These are phyloP conservation scores for Wasmannia auropunctata DNA, from an alignment of 1,140 invertebrate genomes.

Conservation along the genomic window DNA sequence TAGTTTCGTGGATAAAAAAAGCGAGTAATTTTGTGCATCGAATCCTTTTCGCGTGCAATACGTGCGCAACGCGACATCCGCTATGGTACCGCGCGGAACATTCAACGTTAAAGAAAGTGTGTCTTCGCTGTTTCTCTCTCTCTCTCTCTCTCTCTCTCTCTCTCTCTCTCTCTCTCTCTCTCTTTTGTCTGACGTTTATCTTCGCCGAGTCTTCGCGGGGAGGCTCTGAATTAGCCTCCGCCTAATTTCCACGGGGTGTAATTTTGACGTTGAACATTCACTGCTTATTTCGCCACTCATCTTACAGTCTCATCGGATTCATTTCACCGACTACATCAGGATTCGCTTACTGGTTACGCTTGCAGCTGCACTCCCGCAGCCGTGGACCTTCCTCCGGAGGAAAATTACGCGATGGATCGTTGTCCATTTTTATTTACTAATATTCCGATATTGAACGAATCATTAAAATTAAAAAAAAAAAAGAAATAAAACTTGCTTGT, in stretches of 20 bases:
- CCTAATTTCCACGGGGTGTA: constrained; percentile 62
- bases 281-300: constrained; percentile 18
- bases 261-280: constrained; percentile 46
- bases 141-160: too few relatives aligned
- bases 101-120: neutral
- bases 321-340: neutral
- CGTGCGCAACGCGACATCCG: neutral
- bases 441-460: neutral
- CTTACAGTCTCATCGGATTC: constrained; percentile 32
- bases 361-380: neutral
- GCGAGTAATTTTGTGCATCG: constrained; percentile 8
- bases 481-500: neutral
- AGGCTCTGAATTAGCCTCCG: constrained; percentile 46
- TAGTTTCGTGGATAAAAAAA: neutral
- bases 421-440: neutral
- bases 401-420: neutral
- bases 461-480: neutral
- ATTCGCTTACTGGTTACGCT: neutral
- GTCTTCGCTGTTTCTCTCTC: neutral
- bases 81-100: neutral
- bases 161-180: too few relatives aligned
- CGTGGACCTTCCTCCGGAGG: neutral
- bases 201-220: neutral
- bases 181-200: neutral
- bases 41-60: neutral